phyloP scores from a whole-genome alignment of 2,888 invertebrate species.

The Polydrusus cervinus region DNA sequence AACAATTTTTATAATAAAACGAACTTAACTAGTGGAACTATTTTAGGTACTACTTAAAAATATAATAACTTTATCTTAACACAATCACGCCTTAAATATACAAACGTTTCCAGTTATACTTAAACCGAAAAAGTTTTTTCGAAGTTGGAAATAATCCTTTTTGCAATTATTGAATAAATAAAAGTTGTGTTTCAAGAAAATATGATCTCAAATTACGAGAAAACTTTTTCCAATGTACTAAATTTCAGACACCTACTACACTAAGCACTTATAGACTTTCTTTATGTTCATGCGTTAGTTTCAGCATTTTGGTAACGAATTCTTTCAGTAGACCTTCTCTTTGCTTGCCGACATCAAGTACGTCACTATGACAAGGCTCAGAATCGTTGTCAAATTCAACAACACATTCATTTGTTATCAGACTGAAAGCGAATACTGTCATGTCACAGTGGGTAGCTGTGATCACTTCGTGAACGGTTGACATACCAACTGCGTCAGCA shows the following conservation, averaged over 20 bases:
- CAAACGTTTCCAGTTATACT: too few species aligned
- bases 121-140: too few species aligned
- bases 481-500: slow-evolving; percentile 91
- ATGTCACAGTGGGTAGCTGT: slow-evolving; percentile 95
- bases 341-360: slow-evolving; percentile 83
- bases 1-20: too few species aligned
- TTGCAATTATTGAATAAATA: too few species aligned
- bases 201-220: too few species aligned
- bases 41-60: too few species aligned
- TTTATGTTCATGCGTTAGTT: slow-evolving; percentile 57
- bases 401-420: slow-evolving; percentile 94
- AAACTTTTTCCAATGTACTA: neutral
- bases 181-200: too few species aligned
- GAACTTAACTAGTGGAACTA: too few species aligned
- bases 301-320: slow-evolving; percentile 78
- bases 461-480: slow-evolving; percentile 84
- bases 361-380: slow-evolving; percentile 87
- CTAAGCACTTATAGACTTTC: slow-evolving; percentile 5
- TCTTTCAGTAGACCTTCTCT: slow-evolving; percentile 79
- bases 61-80: too few species aligned
- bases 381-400: slow-evolving; percentile 83
- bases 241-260: too few species aligned
- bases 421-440: slow-evolving; percentile 92
- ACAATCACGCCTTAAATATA: too few species aligned
- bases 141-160: too few species aligned